Base-by-base conservation (phyloP, 2,797 vertebrate genomes). In the Phyllotis vaccarum region DNA sequence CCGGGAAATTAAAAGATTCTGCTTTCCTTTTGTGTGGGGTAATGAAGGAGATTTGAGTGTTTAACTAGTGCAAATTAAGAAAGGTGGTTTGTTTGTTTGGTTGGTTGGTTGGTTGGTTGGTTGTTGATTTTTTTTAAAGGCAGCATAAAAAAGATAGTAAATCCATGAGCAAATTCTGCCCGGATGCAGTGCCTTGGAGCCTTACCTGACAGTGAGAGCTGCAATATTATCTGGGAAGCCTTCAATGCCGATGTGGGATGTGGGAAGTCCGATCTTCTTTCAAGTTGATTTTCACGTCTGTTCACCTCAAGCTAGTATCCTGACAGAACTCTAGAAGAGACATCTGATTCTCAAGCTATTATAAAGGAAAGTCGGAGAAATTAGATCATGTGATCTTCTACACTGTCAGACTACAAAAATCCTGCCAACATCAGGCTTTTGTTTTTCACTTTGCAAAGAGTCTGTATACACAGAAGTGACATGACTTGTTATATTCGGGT, bases 401-500 rank as follows among this genome's bases (percentile, higher is more conserved):
- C 52, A 40, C 0, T 74, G 29, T 43, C 24, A 49, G 24, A 5
- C n/a, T 62, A 86, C 54, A 89, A 58, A 27, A 11, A 31, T 60
- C 46, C 66, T 64, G 29, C 27, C 49, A 85, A 40, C 0, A 5
- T 37, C 52, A 58, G 34, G 11, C 3, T 27, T 21, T 87, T 74
- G n/a, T 19, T 66, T 86, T 72, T 75, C 31, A 16, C 22, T n/a
- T 79, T 70, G 43, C 37, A 90, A 46, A 72, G 37, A 88, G 58
- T 49, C 12, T 27, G 5, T 17, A 0, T 21, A 14, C 89, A 37
- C 19, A 31, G 49, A 83, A 68, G 40, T 3, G 4, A 9, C 1
- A 24, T 11, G 31, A 9, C 7, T 27, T 6, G 14, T 13, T 0
- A 54, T 2, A 22, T 37, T 81, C 0, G 16, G 19, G 3, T 14